phyloP scores from a whole-genome alignment of 2,797 vertebrate species.

The Anomalospiza imberbis region DNA sequence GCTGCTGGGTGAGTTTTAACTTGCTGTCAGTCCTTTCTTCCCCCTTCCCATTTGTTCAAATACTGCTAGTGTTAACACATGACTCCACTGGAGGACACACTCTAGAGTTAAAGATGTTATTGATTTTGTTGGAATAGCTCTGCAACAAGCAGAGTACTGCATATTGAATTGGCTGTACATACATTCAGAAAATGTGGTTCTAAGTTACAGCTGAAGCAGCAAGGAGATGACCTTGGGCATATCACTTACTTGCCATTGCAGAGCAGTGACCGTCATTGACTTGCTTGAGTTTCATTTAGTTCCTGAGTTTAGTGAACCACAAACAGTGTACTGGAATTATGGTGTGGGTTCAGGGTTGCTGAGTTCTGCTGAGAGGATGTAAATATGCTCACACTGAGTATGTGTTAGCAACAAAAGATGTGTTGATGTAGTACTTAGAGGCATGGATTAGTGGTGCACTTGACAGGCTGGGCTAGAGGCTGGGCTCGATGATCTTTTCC shows the following conservation, averaged over 20 bases:
- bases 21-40: neutral
- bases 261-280: neutral
- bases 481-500: neutral
- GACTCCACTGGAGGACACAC: neutral
- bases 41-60: neutral
- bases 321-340: rapidly evolving
- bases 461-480: neutral
- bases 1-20: neutral
- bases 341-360: neutral
- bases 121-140: neutral
- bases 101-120: neutral
- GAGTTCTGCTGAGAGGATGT: neutral
- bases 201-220: neutral
- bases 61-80: neutral
- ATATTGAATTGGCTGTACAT: neutral
- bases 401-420: neutral
- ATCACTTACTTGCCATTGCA: neutral
- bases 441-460: neutral
- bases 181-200: neutral
- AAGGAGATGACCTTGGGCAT: neutral
- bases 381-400: neutral
- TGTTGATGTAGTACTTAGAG: neutral
- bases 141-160: neutral
- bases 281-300: neutral
- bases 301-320: neutral